These are phyloP conservation scores for Enteromius radiatus DNA, from an alignment of 2,797 vertebrate species.

Conservation along the genomic window DNA sequence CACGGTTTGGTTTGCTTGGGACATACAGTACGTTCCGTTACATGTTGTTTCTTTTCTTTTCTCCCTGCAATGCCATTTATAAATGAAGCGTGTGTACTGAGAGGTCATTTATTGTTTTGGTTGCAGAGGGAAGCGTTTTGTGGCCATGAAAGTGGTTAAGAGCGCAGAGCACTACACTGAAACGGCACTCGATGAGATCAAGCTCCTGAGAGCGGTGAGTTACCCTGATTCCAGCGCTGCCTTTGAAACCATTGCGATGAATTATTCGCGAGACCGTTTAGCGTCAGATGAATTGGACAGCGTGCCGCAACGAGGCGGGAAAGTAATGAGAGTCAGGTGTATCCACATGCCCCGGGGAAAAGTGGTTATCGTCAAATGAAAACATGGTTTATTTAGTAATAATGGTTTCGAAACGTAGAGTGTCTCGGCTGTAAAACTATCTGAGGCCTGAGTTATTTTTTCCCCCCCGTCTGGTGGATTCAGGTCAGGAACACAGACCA, in stretches of 20 bases:
- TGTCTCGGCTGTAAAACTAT: neutral
- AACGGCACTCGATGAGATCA: slow-evolving; percentile 97
- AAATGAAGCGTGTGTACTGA: neutral
- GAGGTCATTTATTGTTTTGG: neutral
- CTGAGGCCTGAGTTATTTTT: neutral
- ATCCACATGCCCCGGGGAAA: neutral
- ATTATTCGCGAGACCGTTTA: slow-evolving; percentile 10
- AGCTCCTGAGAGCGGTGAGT: slow-evolving; percentile 91
- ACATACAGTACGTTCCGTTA: slow-evolving; percentile 89
- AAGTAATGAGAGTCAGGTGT: slow-evolving; percentile 17
- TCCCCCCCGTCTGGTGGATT: slow-evolving; percentile 33
- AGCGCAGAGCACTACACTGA: slow-evolving; percentile 99
- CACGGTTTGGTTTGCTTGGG: slow-evolving; percentile 98
- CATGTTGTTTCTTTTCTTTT: neutral
- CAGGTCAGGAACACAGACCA: slow-evolving; percentile 94
- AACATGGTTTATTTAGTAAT: neutral
- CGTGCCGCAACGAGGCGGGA: neutral
- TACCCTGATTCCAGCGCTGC: slow-evolving; percentile 34
- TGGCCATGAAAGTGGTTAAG: slow-evolving; percentile 99
- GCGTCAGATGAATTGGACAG: slow-evolving; percentile 19
- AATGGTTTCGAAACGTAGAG: slow-evolving; percentile 11
- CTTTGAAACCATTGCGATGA: slow-evolving; percentile 40
- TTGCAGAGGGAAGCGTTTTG: slow-evolving; percentile 90
- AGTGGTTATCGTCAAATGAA: neutral
- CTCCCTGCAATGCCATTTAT: neutral